These are phyloP conservation scores for Hemaris fuciformis DNA, from an alignment of 2,888 invertebrate genomes.

Conservation along the genomic window DNA sequence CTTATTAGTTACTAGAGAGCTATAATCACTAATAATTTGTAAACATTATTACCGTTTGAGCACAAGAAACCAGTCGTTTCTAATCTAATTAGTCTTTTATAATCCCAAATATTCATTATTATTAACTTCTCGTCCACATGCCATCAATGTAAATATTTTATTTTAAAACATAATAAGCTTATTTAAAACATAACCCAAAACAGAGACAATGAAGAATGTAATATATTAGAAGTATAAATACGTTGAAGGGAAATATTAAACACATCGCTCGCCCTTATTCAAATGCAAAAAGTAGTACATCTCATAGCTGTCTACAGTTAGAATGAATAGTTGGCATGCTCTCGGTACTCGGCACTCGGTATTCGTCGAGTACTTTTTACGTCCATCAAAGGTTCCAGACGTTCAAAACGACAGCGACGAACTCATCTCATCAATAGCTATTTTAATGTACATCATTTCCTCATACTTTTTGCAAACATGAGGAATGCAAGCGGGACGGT, in stretches of 20 bases:
- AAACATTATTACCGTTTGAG: no score
- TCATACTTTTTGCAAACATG: constrained; percentile 12
- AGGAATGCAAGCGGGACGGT: constrained; percentile 15
- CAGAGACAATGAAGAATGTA: no score
- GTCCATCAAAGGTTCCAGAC: neutral
- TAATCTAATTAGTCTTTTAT: no score
- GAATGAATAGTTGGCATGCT: neutral
- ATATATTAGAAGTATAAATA: neutral
- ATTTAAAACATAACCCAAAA: no score
- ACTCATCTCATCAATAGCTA: neutral
- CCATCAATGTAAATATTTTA: no score
- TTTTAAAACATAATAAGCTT: no score
- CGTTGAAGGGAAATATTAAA: neutral
- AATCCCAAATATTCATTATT: no score
- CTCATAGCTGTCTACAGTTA: neutral
- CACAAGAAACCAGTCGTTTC: no score
- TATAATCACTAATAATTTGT: no score
- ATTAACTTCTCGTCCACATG: no score
- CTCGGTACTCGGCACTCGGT: neutral
- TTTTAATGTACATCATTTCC: constrained; percentile 12
- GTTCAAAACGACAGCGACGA: neutral
- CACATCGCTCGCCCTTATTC: neutral
- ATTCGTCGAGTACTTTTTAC: neutral
- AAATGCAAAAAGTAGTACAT: neutral
- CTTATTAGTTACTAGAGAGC: no score